Percentiles rank a stretch among this genome's conserved stretches.
phyloP scores from a whole-genome alignment of 1,140 invertebrate genomes.

The Zaprionus davidi region DNA sequence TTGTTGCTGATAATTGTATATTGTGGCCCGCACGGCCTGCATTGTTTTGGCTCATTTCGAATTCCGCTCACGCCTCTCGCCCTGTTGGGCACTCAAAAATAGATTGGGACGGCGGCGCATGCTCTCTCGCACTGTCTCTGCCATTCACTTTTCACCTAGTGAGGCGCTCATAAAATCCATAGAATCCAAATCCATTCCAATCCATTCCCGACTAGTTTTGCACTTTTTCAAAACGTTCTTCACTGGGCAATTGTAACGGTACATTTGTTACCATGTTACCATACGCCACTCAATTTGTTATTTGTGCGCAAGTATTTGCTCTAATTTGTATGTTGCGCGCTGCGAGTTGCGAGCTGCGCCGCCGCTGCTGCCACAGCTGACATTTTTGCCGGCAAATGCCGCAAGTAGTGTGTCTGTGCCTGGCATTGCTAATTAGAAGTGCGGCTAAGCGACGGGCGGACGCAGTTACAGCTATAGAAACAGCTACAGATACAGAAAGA shows the following conservation, averaged over 20 bases:
- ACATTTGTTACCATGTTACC: constrained; percentile 79
- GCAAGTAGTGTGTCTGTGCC: constrained; percentile 62
- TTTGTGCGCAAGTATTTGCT: constrained; percentile 70
- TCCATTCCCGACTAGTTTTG: constrained; percentile 39
- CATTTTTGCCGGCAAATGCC: constrained; percentile 80
- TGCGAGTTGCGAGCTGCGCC: not conserved
- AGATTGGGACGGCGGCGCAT: constrained; percentile 40
- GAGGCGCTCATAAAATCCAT: constrained; percentile 66
- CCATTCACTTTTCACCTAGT: constrained; percentile 80
- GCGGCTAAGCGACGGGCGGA: constrained; percentile 39
- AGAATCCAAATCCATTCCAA: constrained; percentile 53
- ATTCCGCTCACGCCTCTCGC: constrained; percentile 64
- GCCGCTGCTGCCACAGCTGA: constrained; percentile 59
- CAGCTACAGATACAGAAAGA: constrained; percentile 28
- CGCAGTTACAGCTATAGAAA: constrained; percentile 23
- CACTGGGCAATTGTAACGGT: constrained; percentile 62
- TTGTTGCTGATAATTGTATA: constrained; percentile 56
- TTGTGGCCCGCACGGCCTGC: constrained; percentile 31
- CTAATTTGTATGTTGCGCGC: constrained; percentile 72
- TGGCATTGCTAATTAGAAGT: constrained; percentile 78
- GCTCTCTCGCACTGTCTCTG: constrained; percentile 16
- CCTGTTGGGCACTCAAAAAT: constrained; percentile 53
- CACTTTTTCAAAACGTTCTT: constrained; percentile 46
- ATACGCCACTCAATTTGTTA: constrained; percentile 75
- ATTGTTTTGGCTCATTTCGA: constrained; percentile 43